Conservation (phyloP, 1,140 invertebrate species). For the Tachypleus tridentatus region DNA sequence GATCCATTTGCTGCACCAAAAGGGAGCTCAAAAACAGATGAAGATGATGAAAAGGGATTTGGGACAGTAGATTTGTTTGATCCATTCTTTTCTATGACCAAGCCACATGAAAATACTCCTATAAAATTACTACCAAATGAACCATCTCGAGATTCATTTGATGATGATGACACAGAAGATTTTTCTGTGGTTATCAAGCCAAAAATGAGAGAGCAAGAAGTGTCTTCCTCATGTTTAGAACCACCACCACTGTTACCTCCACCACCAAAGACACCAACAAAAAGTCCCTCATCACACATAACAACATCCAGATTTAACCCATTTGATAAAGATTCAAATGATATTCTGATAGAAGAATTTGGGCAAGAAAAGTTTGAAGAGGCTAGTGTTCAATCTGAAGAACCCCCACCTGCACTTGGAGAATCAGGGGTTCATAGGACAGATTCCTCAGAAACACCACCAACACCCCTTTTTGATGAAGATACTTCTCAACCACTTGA, state of each 20-base stretch:
- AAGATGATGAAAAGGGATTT: slow-evolving; percentile 19
- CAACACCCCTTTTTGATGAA: slow-evolving; percentile 76
- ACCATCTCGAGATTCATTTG: slow-evolving; percentile 21
- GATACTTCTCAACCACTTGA: slow-evolving; percentile 85
- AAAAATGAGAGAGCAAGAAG: slow-evolving; percentile 21
- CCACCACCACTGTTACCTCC: slow-evolving; percentile 26
- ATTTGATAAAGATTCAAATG: slow-evolving; percentile 54
- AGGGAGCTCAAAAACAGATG: slow-evolving; percentile 14
- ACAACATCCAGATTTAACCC: slow-evolving; percentile 49
- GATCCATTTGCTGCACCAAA: slow-evolving; percentile 35
- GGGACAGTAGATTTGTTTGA: slow-evolving; percentile 23
- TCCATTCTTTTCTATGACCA: slow-evolving; percentile 18
- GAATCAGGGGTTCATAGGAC: slow-evolving; percentile 13
- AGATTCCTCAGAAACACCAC: slow-evolving; percentile 25
- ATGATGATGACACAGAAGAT: slow-evolving; percentile 27
- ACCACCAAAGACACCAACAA: slow-evolving; percentile 24
- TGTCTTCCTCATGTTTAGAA: slow-evolving; percentile 10
- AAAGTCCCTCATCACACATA: slow-evolving; percentile 4
- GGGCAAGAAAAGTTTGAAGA: slow-evolving; percentile 17
- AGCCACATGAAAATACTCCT: slow-evolving; percentile 21
- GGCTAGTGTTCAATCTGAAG: slow-evolving; percentile 17
- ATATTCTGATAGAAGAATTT: slow-evolving; percentile 28
- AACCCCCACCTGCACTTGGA: slow-evolving; percentile 16
- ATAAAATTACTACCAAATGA: slow-evolving; percentile 12
- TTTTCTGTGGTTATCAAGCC: slow-evolving; percentile 27